Evolutionary conservation across 2,113 vertebrate species (phyloP).

Genomic region (Bos javanicus): DNA sequence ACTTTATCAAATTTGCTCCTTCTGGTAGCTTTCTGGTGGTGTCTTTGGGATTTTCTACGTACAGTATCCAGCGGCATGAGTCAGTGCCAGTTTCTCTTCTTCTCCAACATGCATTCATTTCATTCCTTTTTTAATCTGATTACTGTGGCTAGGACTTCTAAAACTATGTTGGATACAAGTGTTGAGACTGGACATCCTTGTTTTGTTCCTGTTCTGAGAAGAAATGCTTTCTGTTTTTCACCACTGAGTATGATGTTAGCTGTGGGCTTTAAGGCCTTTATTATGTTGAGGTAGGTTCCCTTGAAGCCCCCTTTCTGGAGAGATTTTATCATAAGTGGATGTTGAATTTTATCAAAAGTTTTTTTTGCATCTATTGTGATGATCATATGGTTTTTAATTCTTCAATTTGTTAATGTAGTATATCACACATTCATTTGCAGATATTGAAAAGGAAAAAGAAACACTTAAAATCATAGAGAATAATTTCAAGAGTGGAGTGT

Average conservation of each 20-base stretch:
- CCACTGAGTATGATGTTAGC: neutral
- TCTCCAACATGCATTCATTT: neutral
- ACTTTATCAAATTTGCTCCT: neutral
- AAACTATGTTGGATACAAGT: neutral
- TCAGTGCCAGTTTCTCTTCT: neutral
- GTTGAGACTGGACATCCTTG: neutral
- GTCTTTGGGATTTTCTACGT: neutral
- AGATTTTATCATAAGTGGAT: neutral
- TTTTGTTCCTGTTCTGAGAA: neutral
- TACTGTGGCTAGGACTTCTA: neutral
- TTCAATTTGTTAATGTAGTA: neutral
- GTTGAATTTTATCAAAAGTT: neutral
- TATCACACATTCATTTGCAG: neutral
- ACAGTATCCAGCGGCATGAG: rapidly evolving
- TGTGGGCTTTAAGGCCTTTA: neutral
- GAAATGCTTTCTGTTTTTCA: neutral
- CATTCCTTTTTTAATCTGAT: neutral
- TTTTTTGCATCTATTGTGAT: neutral
- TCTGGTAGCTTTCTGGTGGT: neutral
- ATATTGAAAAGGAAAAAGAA: neutral
- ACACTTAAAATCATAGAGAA: neutral
- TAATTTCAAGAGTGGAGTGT: neutral
- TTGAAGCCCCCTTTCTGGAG: neutral
- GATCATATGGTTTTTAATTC: neutral
- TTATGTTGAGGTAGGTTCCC: neutral